Conservation (phyloP, 2,113 vertebrate species). For the Toxostoma redivivum region DNA sequence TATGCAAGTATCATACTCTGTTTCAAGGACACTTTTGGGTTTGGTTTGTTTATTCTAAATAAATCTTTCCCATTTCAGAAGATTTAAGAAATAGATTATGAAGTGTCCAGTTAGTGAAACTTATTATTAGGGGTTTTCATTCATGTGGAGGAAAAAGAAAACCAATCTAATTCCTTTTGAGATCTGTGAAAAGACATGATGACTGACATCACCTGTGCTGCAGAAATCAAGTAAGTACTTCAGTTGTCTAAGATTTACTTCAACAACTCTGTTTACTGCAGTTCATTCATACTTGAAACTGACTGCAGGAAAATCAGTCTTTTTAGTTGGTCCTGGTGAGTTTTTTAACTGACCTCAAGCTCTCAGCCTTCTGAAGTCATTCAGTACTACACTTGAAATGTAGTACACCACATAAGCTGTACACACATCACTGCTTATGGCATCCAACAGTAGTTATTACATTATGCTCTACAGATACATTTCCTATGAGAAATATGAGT, state of each 20-base stretch:
- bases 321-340: neutral
- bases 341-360: neutral
- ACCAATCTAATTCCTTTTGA: neutral
- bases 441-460: neutral
- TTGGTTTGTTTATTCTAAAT: neutral
- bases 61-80: neutral
- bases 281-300: neutral
- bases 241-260: neutral
- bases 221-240: neutral
- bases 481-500: too few relatives aligned
- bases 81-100: neutral
- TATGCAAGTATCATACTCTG: fast-evolving
- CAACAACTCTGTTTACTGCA: neutral
- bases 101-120: neutral
- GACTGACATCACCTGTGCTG: neutral
- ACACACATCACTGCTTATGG: neutral
- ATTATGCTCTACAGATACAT: neutral
- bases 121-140: neutral
- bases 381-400: neutral
- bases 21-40: neutral
- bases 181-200: neutral
- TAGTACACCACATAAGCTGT: neutral
- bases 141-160: neutral
- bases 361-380: neutral
- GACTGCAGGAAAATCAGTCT: neutral